A percentile compares a stretch with the other conserved stretches of the same genome.
These are phyloP conservation scores for Catharus bicknelli DNA, from an alignment of 2,113 vertebrate genomes.

Conservation along the genomic window DNA sequence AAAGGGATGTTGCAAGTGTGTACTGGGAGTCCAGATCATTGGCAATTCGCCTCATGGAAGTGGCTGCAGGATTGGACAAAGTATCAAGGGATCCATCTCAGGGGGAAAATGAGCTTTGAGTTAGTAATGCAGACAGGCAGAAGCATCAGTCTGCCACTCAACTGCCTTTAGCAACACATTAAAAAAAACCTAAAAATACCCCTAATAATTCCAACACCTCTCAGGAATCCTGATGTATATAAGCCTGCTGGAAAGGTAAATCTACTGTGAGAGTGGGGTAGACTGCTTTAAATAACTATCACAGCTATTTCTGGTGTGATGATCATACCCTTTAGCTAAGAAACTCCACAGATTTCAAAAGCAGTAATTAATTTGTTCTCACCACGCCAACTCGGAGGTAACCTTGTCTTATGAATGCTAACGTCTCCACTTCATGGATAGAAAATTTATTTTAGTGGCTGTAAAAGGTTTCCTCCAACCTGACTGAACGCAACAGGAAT, in stretches of 20 bases:
- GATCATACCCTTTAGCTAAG: not conserved
- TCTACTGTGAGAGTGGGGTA: not conserved
- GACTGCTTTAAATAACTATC: not conserved
- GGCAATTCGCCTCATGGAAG: not conserved
- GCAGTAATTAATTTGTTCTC: slow-evolving; percentile 25
- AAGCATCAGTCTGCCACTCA: not conserved
- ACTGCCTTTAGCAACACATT: not conserved
- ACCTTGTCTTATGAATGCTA: not conserved
- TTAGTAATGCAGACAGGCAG: not conserved
- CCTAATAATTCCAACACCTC: not conserved
- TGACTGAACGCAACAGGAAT: not conserved
- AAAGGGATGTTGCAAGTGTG: not conserved
- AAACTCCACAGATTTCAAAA: not conserved
- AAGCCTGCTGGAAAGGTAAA: not conserved
- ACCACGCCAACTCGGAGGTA: not conserved
- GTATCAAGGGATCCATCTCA: not conserved
- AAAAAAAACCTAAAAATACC: not conserved
- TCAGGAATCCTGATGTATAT: not conserved
- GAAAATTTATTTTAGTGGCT: not conserved
- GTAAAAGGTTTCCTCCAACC: not conserved
- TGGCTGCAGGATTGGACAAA: not conserved
- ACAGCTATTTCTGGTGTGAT: not conserved
- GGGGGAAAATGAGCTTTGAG: not conserved
- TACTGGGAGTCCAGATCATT: not conserved
- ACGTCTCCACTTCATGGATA: not conserved